phyloP scores from a whole-genome alignment of 2,113 vertebrate species.

The Malurus cyaneus region DNA sequence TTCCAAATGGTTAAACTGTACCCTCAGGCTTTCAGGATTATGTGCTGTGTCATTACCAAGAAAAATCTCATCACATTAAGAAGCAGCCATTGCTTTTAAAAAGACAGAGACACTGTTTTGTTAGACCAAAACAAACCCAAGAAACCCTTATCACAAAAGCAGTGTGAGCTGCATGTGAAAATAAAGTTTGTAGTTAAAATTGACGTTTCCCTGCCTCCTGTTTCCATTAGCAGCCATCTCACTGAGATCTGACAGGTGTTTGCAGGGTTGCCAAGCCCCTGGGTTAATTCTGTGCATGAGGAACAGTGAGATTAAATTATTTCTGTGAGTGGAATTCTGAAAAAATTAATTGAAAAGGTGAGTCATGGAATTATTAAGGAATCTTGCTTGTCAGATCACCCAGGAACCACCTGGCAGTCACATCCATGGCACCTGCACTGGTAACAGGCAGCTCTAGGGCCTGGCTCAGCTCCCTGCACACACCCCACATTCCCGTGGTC shows the following conservation, averaged over 20 bases:
- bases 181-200: slow-evolving; percentile 6
- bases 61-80: not conserved
- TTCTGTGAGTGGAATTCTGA: not conserved
- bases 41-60: not conserved
- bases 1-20: not conserved
- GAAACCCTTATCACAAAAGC: not conserved
- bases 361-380: not conserved
- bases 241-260: not conserved
- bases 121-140: not conserved
- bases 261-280: not conserved
- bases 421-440: not conserved
- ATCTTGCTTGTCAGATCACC: not conserved
- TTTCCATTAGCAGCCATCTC: not conserved
- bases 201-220: not conserved
- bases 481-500: not conserved
- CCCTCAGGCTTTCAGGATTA: not conserved
- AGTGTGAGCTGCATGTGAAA: not conserved
- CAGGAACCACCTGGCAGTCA: not conserved
- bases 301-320: not conserved
- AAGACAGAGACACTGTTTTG: not conserved
- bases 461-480: not conserved
- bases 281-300: not conserved
- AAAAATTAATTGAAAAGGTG: slow-evolving; percentile 30
- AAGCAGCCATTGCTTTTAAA: not conserved
- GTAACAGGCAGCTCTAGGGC: not conserved